Percentiles rank a stretch among this genome's conserved stretches.
Conservation (phyloP, 2,797 vertebrate species). For the Podargus strigoides region DNA sequence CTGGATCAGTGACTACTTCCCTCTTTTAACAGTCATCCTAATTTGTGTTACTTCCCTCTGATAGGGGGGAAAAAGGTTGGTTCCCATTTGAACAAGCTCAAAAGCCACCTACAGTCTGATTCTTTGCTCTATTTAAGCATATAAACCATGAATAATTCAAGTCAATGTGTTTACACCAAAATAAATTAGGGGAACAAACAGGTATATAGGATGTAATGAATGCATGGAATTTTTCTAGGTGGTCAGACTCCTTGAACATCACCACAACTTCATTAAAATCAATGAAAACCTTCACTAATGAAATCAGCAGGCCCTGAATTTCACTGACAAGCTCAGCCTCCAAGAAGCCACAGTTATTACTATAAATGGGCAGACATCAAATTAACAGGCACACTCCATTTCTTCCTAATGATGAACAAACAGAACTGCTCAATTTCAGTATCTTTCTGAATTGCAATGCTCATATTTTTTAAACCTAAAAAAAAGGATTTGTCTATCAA, state of each 20-base stretch:
- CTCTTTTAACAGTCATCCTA: neutral
- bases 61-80: accelerated
- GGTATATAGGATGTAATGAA: neutral
- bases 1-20: neutral
- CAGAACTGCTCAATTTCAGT: accelerated
- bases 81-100: neutral
- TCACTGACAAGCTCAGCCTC: neutral
- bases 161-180: neutral
- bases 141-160: neutral
- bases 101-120: neutral
- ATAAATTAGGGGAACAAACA: neutral
- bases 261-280: neutral
- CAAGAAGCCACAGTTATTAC: neutral
- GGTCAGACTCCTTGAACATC: neutral
- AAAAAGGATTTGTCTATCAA: neutral
- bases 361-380: neutral
- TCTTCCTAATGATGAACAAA: neutral
- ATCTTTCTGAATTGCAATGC: neutral
- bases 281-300: neutral
- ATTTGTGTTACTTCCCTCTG: neutral
- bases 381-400: neutral
- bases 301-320: neutral
- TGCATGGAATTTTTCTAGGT: neutral
- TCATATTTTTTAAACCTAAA: neutral
- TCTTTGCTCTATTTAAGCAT: neutral